Base-by-base conservation (phyloP, 2,797 vertebrate species). In the Momotus momota region DNA sequence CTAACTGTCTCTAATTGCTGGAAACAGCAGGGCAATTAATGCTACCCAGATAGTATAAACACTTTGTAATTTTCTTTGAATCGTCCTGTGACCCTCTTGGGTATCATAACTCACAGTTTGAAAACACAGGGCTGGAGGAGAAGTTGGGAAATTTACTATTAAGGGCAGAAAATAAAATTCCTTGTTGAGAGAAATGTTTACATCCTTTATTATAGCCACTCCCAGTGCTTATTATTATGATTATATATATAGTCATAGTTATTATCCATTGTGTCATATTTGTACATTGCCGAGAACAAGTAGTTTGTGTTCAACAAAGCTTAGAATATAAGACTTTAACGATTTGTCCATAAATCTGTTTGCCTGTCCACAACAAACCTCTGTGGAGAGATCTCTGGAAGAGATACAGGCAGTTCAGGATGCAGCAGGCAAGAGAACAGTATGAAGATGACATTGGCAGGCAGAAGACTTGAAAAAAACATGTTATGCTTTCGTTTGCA, bases 11-110 rank as follows among this genome's bases (percentile, higher is more conserved):
- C 89, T 89, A 93, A 93, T 73, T 92, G 40, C 48, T 54, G 45
- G 58, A 88, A 95, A 91, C 67, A 94, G 35, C 67, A 94, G 81
- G 51, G 21, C 82, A 85, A 94, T 93, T 93, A 87, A 93, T 89
- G 91, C 12, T 91, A 91, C 35, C 13, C 29, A 84, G 64, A 85
- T 64, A 87, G 48, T 48, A 77, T 85, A 93, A 92, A 81, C 35
- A 82, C 55, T 94, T 75, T 31, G 23, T 66, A 94, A 82, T 69
- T 35, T 77, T 93, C 46, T 80, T 72, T 87, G 35, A 75, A 84
- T 87, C 38, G n/a, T 86, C 14, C 20, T 70, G 60, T 89, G 64
- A 73, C 15, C 29, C 26, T 84, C 70, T 65, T 75, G 60, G n/a
- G 51, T 84, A 80, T 70, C 40, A 33, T 82, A 91, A 48, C 17